phyloP scores from a whole-genome alignment of 2,888 invertebrate species.

The Matsumyia berberina region DNA sequence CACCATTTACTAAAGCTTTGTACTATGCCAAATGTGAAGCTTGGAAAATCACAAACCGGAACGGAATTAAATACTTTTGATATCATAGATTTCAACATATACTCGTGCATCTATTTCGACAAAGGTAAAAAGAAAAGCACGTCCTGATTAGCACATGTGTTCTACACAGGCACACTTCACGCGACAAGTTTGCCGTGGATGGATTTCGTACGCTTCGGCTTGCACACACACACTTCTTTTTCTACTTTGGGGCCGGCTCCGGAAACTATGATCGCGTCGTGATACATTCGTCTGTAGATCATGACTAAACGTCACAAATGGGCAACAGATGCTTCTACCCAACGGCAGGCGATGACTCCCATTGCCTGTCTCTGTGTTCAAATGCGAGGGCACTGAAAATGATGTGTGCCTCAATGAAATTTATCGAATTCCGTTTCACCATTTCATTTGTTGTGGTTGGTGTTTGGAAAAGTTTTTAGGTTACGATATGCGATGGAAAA shows the following conservation, averaged over 20 bases:
- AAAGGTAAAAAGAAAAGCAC: slow-evolving; percentile 45
- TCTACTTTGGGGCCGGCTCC: slow-evolving; percentile 14
- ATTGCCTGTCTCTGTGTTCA: slow-evolving; percentile 26
- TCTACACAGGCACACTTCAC: slow-evolving; percentile 13
- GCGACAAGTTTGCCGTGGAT: slow-evolving; percentile 21
- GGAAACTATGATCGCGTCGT: slow-evolving; percentile 54
- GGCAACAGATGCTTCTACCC: slow-evolving; percentile 61
- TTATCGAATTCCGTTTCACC: slow-evolving; percentile 46
- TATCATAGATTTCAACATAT: slow-evolving; percentile 1
- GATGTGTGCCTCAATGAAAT: slow-evolving; percentile 56
- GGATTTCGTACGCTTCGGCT: slow-evolving; percentile 5
- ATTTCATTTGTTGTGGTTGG: slow-evolving; percentile 38
- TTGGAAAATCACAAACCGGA: slow-evolving; percentile 58
- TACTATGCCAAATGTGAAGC: slow-evolving; percentile 23
- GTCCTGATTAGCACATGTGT: slow-evolving; percentile 54
- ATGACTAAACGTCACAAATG: slow-evolving; percentile 70
- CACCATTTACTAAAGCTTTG: slow-evolving; percentile 42
- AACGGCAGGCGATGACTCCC: slow-evolving; percentile 23
- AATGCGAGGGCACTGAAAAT: slow-evolving; percentile 39
- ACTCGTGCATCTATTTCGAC: not conserved
- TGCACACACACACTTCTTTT: slow-evolving; percentile 18
- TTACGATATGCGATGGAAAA: not conserved
- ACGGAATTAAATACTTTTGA: slow-evolving; percentile 38
- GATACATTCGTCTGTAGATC: slow-evolving; percentile 62
- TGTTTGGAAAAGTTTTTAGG: slow-evolving; percentile 11